Evolutionary conservation across 2,888 invertebrate species (phyloP).

Genomic region (Serripes groenlandicus): DNA sequence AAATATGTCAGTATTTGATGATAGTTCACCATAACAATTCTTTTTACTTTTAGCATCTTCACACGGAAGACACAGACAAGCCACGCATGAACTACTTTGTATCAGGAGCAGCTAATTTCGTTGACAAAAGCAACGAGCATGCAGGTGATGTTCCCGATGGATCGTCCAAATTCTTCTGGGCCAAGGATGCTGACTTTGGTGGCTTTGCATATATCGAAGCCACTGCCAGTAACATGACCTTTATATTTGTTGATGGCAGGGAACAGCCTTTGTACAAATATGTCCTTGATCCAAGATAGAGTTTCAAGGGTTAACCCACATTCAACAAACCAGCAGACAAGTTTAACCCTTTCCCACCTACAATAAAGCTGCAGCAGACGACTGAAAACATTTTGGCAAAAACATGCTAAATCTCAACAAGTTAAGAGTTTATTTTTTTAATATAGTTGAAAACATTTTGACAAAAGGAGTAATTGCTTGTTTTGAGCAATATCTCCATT

Average conservation of each 20-base stretch:
- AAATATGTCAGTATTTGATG: too few relatives aligned
- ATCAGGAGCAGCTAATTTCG: slow-evolving; percentile 86
- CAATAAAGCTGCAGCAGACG: too few relatives aligned
- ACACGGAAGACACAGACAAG: slow-evolving; percentile 35
- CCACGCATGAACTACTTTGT: slow-evolving; percentile 86
- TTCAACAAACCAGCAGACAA: too few relatives aligned
- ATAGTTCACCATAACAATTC: too few relatives aligned
- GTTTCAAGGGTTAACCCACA: too few relatives aligned
- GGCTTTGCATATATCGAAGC: slow-evolving; percentile 84
- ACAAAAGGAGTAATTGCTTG: too few relatives aligned
- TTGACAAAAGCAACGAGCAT: slow-evolving; percentile 83
- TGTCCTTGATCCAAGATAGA: slow-evolving; percentile 72
- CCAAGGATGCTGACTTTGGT: slow-evolving; percentile 83
- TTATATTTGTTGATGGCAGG: slow-evolving; percentile 78
- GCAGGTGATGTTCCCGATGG: slow-evolving; percentile 78
- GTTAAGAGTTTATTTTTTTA: too few relatives aligned
- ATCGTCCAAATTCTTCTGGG: slow-evolving; percentile 84
- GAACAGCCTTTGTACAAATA: slow-evolving; percentile 76
- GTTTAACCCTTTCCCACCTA: too few relatives aligned
- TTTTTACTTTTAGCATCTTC: slow-evolving; percentile 23
- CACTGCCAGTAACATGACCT: slow-evolving; percentile 77
- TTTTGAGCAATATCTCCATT: too few relatives aligned
- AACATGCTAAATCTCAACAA: too few relatives aligned
- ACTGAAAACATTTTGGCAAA: too few relatives aligned
- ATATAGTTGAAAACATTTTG: too few relatives aligned